Evolutionary conservation across 2,113 vertebrate genomes (phyloP), one percentile per base, ranked within the genome.

Genomic region (Orycteropus afer): DNA sequence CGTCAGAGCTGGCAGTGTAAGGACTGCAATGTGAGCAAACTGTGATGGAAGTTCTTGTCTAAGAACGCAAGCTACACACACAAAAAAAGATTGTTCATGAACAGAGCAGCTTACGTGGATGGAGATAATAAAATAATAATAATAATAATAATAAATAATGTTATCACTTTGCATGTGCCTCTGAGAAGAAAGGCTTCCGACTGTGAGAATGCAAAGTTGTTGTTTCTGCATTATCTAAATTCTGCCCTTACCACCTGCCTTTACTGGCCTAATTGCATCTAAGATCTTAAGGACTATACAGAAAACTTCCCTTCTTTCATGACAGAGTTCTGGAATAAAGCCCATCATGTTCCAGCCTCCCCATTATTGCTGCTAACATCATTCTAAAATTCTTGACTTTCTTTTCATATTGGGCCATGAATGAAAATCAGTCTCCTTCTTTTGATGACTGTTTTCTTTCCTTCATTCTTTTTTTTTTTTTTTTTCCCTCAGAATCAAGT

Each of bases 121-220:
- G 89, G 92, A 97, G 77, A 96, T 53, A 69, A n/a, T n/a, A n/a
- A n/a, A n/a, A n/a, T n/a, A n/a, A n/a, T n/a, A n/a, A n/a, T n/a
- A n/a, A n/a, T n/a, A n/a, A 81, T 89, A 86, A 93, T 91, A 90
- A 83, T 37, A 37, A n/a, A 34, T 32, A 93, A 86, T 83, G 88
- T 97, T 88, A 89, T 82, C 63, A 53, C 91, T 94, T 63, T 92
- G 73, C 93, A 84, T 94, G 91, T 71, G 80, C 73, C 81, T 81
- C 57, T 73, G 79, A 95, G n/a, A 23, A 40, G 69, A 95, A 98
- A 97, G 97, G 93, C 90, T 93, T 94, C 81, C 40, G 37, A 96
- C 74, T 96, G 65, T 96, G 63, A n/a, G n/a, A 91, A 84, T 47
- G 47, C 45, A 4, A 34, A 80, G 23, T 71, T 69, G 12, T 42